phyloP scores from a whole-genome alignment of 2,797 vertebrate species.

The Amblyraja radiata region DNA sequence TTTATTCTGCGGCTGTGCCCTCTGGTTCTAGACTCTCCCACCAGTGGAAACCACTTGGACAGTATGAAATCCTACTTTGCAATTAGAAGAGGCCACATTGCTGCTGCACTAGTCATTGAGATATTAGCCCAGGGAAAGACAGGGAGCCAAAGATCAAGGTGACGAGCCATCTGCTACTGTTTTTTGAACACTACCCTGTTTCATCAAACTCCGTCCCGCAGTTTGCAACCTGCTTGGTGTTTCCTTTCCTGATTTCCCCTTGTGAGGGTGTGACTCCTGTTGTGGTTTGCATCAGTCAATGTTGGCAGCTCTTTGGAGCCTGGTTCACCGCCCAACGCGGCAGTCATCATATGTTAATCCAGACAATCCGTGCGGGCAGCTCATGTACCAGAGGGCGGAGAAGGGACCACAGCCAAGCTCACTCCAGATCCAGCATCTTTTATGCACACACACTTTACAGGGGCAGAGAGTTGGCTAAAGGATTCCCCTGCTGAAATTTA shows the following conservation, averaged over 20 bases:
- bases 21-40: no score
- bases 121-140: neutral
- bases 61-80: neutral
- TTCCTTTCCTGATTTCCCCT: neutral
- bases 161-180: neutral
- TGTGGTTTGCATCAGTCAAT: neutral
- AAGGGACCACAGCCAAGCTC: neutral
- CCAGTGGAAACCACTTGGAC: neutral
- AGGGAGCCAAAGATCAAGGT: neutral
- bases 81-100: neutral
- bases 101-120: neutral
- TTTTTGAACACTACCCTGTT: neutral
- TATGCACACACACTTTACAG: neutral
- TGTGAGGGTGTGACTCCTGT: conserved; percentile 14
- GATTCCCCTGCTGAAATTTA: neutral
- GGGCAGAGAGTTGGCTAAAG: neutral
- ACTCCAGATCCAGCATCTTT: neutral
- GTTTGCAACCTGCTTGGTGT: neutral
- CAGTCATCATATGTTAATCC: neutral
- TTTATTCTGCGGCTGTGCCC: no score
- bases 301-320: neutral
- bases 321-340: neutral
- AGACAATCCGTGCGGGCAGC: neutral
- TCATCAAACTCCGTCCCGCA: neutral
- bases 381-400: neutral